Evolutionary conservation across 2,888 invertebrate genomes (phyloP).

Genomic region (Lasioglossum malachurum): DNA sequence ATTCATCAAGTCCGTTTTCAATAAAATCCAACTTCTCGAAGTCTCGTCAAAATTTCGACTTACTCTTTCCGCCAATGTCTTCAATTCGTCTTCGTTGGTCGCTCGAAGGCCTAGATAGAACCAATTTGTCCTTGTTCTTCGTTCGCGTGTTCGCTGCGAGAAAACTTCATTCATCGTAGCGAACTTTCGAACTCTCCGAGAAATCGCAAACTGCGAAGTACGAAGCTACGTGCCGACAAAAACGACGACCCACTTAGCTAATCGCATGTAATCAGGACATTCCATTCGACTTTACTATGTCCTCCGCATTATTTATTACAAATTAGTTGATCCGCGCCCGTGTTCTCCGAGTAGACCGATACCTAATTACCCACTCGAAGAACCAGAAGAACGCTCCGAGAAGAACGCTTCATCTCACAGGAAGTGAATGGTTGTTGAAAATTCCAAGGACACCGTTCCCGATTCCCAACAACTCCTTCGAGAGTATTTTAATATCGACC

Average conservation of each 20-base stretch:
- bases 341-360: background rate
- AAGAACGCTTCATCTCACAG: background rate
- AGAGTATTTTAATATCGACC: background rate
- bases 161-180: background rate
- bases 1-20: no score
- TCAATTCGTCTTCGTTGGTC: no score
- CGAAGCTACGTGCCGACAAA: background rate
- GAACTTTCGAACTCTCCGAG: background rate
- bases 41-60: no score
- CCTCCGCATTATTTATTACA: background rate
- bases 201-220: background rate
- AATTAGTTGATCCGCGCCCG: background rate
- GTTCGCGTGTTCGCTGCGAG: no score
- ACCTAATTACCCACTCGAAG: background rate
- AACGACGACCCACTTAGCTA: background rate
- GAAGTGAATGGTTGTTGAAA: conserved; percentile 12
- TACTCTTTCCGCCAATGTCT: no score
- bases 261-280: background rate
- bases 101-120: no score
- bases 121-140: no score
- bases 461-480: conserved; percentile 7
- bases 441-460: conserved; percentile 1
- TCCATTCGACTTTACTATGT: background rate
- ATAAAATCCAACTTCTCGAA: no score
- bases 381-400: background rate